phyloP scores from a whole-genome alignment of 1,140 invertebrate genomes.

The Drosophila mauritiana region DNA sequence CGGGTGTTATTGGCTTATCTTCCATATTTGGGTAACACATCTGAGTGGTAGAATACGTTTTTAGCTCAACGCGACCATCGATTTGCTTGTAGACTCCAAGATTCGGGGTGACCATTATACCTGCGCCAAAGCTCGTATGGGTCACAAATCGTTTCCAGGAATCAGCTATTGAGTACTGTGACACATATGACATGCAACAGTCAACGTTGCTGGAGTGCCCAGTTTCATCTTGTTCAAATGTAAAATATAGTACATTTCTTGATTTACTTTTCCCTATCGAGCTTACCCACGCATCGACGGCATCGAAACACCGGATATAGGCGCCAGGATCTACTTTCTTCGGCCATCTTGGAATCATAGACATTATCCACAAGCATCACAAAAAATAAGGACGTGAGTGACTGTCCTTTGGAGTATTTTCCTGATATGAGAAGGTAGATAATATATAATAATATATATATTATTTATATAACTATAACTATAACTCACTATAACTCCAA shows the following conservation, averaged over 20 bases:
- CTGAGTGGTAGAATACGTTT: neutral
- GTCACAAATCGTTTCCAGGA: constrained; percentile 6
- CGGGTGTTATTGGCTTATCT: constrained; percentile 1
- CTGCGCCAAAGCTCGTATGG: neutral
- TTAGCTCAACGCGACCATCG: constrained; percentile 23
- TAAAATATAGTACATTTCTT: neutral
- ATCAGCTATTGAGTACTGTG: neutral
- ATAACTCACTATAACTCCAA: constrained; percentile 10
- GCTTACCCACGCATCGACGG: neutral
- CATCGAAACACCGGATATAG: constrained; percentile 24
- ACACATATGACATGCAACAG: constrained; percentile 22
- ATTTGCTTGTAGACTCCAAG: constrained; percentile 23
- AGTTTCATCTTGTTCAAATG: neutral
- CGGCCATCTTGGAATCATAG: neutral
- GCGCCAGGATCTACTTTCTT: constrained; percentile 12
- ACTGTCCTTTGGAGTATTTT: constrained; percentile 17
- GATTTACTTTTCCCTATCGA: too few species aligned
- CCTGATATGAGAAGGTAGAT: neutral
- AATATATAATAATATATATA: too few species aligned
- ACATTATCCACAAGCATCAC: constrained; percentile 16
- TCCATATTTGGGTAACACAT: fast-evolving
- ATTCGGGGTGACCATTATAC: constrained; percentile 15
- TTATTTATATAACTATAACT: neutral
- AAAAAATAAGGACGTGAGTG: constrained; percentile 18
- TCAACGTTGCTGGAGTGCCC: constrained; percentile 2